Conservation (phyloP, 2,113 vertebrate species). For the Vulpes ferrilata region DNA sequence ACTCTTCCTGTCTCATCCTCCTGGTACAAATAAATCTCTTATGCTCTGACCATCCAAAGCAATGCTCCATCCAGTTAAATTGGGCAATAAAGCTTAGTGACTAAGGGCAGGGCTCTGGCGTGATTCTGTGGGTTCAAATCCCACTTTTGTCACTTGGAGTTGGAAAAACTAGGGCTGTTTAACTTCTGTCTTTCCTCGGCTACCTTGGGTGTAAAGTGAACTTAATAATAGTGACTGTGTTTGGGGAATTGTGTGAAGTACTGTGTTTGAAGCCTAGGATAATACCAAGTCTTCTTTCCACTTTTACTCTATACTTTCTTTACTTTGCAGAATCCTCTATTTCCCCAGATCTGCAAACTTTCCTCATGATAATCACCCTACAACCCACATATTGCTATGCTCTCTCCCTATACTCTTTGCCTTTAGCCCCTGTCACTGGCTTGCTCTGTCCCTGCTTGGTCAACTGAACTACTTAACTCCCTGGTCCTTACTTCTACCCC, state of each 20-base stretch:
- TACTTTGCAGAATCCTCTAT: background rate
- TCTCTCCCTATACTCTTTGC: background rate
- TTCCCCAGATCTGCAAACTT: background rate
- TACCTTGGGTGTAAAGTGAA: background rate
- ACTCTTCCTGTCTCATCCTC: background rate
- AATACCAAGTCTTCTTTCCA: background rate
- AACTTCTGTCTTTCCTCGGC: background rate
- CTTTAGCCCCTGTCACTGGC: background rate
- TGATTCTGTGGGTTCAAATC: background rate
- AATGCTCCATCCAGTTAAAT: background rate
- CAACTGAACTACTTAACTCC: slow-evolving; percentile 1
- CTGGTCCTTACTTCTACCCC: background rate
- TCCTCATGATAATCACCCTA: background rate
- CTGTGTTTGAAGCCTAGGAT: background rate
- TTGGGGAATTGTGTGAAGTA: background rate
- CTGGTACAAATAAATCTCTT: background rate
- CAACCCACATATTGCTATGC: background rate
- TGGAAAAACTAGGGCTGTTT: background rate
- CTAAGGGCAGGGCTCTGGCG: background rate
- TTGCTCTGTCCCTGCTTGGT: background rate
- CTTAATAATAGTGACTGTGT: background rate
- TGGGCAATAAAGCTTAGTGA: background rate
- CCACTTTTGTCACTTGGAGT: background rate
- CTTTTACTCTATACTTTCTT: background rate
- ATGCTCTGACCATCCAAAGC: background rate